phyloP scores from a whole-genome alignment of 2,113 vertebrate species.

The Naja naja region DNA sequence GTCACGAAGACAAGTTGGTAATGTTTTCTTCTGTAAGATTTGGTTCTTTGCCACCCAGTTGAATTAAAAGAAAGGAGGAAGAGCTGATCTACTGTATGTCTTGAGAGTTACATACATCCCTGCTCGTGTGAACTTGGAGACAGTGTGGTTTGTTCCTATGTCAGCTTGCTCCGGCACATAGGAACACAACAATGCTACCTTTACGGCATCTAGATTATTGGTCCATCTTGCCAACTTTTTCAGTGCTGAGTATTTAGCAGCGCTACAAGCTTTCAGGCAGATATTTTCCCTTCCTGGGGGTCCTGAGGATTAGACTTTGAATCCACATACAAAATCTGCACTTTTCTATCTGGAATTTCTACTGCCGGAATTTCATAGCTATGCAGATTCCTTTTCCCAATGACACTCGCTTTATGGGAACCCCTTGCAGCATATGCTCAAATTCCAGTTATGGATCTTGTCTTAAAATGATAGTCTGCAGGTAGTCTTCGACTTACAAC shows the following conservation, averaged over 20 bases:
- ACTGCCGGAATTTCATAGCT: not conserved
- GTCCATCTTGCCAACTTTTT: not conserved
- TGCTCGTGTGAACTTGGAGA: slow-evolving; percentile 57
- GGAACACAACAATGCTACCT: not conserved
- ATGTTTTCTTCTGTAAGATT: slow-evolving; percentile 66
- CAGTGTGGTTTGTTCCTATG: slow-evolving; percentile 5
- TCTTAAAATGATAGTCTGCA: no score
- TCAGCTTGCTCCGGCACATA: slow-evolving; percentile 30
- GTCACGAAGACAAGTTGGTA: slow-evolving; percentile 76
- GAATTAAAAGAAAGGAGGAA: slow-evolving; percentile 57
- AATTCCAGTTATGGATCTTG: not conserved
- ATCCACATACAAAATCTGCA: not conserved
- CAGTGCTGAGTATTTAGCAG: not conserved
- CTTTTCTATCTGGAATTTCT: not conserved
- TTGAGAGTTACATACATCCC: slow-evolving; percentile 60
- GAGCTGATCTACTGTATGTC: slow-evolving; percentile 38
- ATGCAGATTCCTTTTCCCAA: not conserved
- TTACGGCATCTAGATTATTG: not conserved
- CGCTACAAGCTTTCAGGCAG: not conserved
- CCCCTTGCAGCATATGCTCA: not conserved
- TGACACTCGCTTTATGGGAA: not conserved
- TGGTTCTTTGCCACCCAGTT: slow-evolving; percentile 66
- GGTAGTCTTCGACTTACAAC: no score
- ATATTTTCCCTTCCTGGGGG: not conserved
- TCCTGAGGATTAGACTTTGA: not conserved